A percentile compares a stretch with the other conserved stretches of the same genome.
Evolutionary conservation across 2,888 invertebrate species (phyloP).

Genomic region (Leuctra nigra): DNA sequence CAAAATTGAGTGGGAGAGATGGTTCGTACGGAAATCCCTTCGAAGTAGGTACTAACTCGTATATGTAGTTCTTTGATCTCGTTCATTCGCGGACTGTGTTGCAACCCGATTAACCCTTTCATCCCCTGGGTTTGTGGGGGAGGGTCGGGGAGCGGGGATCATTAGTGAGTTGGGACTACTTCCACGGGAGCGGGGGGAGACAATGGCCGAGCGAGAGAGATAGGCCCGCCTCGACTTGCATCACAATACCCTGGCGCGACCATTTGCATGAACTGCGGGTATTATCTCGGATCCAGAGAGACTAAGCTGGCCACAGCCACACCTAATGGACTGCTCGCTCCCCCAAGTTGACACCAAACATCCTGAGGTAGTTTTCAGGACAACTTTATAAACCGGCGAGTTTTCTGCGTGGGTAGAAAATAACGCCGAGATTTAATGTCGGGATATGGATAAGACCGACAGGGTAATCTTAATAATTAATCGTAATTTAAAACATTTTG

Average conservation of each 20-base stretch:
- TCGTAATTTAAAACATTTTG: too few relatives aligned
- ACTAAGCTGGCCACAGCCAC: neutral
- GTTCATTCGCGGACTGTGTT: neutral
- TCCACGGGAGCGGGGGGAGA: conserved; percentile 7
- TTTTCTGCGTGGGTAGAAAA: too few relatives aligned
- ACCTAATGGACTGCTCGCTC: conserved; percentile 12
- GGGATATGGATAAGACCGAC: too few relatives aligned
- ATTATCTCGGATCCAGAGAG: conserved; percentile 2
- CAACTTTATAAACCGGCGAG: too few relatives aligned
- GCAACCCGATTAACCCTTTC: conserved; percentile 9
- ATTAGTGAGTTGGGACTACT: conserved; percentile 11
- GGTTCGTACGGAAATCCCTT: neutral
- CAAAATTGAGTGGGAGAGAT: neutral
- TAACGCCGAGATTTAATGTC: too few relatives aligned
- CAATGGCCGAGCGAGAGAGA: conserved; percentile 11
- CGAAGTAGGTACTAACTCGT: neutral
- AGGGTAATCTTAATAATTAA: too few relatives aligned
- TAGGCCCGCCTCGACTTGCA: neutral
- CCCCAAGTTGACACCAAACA: conserved; percentile 10
- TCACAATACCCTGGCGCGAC: conserved; percentile 9
- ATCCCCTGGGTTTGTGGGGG: neutral
- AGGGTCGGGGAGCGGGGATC: conserved; percentile 4
- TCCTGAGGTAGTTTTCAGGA: neutral
- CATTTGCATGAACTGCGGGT: conserved; percentile 17
- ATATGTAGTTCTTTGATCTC: conserved; percentile 6